phyloP scores from a whole-genome alignment of 2,888 invertebrate species.

The Tenthredo amoena region DNA sequence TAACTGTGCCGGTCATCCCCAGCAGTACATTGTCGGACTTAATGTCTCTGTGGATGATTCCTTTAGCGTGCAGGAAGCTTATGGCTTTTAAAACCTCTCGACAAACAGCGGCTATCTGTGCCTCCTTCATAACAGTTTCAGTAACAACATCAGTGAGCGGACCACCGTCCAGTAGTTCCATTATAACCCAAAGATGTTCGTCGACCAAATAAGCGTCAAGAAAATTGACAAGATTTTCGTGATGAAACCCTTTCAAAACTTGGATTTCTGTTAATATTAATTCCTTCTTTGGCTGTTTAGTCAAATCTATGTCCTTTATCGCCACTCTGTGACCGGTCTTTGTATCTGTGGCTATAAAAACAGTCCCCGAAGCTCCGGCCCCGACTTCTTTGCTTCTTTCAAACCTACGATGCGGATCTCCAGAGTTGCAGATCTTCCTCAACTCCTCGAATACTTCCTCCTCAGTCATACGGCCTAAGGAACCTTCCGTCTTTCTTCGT shows the following conservation, averaged over 20 bases:
- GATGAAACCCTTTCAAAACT: slow-evolving; percentile 94
- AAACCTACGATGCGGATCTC: slow-evolving; percentile 90
- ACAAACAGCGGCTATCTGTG: slow-evolving; percentile 97
- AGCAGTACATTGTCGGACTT: slow-evolving; percentile 98
- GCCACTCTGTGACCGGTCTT: slow-evolving; percentile 90
- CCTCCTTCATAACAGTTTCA: slow-evolving; percentile 97
- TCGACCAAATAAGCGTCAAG: slow-evolving; percentile 95
- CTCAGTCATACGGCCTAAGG: slow-evolving; percentile 82
- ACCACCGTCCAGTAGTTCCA: slow-evolving; percentile 97
- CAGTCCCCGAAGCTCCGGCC: slow-evolving; percentile 95
- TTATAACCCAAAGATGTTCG: slow-evolving; percentile 97
- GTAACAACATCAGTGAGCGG: slow-evolving; percentile 98
- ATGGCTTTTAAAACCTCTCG: slow-evolving; percentile 93
- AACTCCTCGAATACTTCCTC: slow-evolving; percentile 89
- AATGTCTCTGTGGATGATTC: slow-evolving; percentile 96
- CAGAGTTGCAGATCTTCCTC: slow-evolving; percentile 88
- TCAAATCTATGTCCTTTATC: slow-evolving; percentile 97
- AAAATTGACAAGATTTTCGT: slow-evolving; percentile 97
- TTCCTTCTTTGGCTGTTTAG: slow-evolving; percentile 97
- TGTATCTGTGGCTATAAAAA: slow-evolving; percentile 92
- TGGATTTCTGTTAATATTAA: slow-evolving; percentile 96
- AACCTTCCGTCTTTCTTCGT: slow-evolving; percentile 81
- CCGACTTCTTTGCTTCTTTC: slow-evolving; percentile 92
- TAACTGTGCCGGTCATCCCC: slow-evolving; percentile 95
- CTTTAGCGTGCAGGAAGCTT: slow-evolving; percentile 92